These are phyloP conservation scores for Macrobrachium nipponense DNA, from an alignment of 1,140 invertebrate species.

Conservation along the genomic window DNA sequence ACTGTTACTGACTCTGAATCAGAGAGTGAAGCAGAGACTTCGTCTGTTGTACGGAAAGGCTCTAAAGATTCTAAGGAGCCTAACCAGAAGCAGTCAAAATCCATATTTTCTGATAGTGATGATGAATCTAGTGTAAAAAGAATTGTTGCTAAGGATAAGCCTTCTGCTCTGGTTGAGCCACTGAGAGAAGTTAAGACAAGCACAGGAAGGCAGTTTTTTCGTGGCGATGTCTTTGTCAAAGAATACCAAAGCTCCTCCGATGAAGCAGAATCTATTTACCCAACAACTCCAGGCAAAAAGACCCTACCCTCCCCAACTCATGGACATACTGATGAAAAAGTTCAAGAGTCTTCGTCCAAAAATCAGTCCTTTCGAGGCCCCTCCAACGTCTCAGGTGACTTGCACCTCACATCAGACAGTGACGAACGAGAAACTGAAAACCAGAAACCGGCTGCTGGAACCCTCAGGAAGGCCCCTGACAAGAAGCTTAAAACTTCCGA, in stretches of 20 bases:
- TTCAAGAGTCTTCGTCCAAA: constrained; percentile 39
- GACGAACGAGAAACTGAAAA: constrained; percentile 61
- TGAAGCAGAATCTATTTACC: constrained; percentile 43
- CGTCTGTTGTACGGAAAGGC: neutral
- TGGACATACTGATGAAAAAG: constrained; percentile 6
- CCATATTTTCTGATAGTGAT: constrained; percentile 64
- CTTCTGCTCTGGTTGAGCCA: constrained; percentile 18
- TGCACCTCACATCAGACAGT: constrained; percentile 51
- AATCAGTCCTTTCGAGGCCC: constrained; percentile 48
- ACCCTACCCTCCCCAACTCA: neutral
- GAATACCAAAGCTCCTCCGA: constrained; percentile 64
- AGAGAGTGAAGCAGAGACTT: constrained; percentile 47
- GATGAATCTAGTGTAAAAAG: constrained; percentile 52
- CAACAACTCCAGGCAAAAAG: constrained; percentile 49
- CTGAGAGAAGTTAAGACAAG: constrained; percentile 18
- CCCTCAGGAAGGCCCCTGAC: constrained; percentile 73
- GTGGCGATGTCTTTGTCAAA: constrained; percentile 61
- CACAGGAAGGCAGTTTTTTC: constrained; percentile 61
- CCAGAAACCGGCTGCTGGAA: constrained; percentile 60
- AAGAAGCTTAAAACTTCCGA: constrained; percentile 90
- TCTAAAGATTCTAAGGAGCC: constrained; percentile 6
- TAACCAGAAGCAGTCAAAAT: constrained; percentile 46
- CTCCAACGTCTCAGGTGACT: constrained; percentile 45
- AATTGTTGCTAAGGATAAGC: neutral
- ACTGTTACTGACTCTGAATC: constrained; percentile 48